Evolutionary conservation across 2,113 vertebrate species (phyloP), one percentile per base, ranked within the genome.

Genomic region (Brachypodius melanocephalos): DNA sequence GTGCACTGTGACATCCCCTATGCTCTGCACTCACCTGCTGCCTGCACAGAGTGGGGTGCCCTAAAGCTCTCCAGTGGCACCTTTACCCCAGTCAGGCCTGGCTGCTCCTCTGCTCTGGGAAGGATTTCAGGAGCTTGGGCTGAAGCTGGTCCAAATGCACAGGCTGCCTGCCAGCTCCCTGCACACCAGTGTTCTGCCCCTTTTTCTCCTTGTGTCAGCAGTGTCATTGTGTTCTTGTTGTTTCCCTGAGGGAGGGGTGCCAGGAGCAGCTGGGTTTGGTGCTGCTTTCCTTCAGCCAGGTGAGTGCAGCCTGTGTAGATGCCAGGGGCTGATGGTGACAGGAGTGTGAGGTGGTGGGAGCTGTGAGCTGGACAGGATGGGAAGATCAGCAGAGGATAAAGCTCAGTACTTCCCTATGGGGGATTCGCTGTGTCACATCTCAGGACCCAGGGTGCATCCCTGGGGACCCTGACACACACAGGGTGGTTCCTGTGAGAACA

Each of bases 161-260:
- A 49, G 61, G 8, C 21, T 12, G 14, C 21, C 55, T 45, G 6
- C 24, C 55, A 74, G 24, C 55, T 66, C 29, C 34, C 48, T 55
- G 77, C 65, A 75, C 4, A 17, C 3, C 17, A 26, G 3, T 12
- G 16, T 28, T 74, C 65, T 76, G 32, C 31, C 31, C 17, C 18
- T 76, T 55, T 6, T 17, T 21, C 63, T 32, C 36, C 77, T 45
- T 62, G 38, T 54, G 74, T 52, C 74, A 57, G 3, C 46, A 38
- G 10, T 55, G 49, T 24, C 5, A 0, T 17, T n/a, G 4, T 2
- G 1, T 74, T 81, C n/a, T n/a, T 59, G 8, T 32, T n/a, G 65
- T n/a, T 88, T 68, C 24, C 28, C 15, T n/a, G 28, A 57, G 21
- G 57, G 75, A 63, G 43, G 67, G 38, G 38, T 75, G 71, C 69